These are phyloP conservation scores for Takifugu flavidus DNA, from an alignment of 2,113 vertebrate species.

Conservation along the genomic window DNA sequence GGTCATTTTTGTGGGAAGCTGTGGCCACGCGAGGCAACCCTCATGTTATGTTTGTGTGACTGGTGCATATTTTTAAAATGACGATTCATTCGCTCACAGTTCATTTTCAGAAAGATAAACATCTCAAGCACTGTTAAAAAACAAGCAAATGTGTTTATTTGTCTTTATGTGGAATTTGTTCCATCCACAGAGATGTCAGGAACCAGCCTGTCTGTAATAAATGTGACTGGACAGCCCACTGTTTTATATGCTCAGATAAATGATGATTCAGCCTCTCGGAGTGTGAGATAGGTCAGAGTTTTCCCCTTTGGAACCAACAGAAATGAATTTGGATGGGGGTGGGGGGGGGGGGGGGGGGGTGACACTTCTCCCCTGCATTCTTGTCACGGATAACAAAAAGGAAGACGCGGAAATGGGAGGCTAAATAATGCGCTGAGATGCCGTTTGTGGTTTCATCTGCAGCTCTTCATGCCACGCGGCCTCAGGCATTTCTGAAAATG, in stretches of 20 bases:
- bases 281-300: slow-evolving; percentile 61
- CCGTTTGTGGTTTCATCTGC: neutral
- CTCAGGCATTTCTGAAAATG: no score
- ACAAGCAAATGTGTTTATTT: slow-evolving; percentile 9
- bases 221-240: slow-evolving; percentile 47
- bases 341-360: slow-evolving; percentile 5
- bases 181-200: slow-evolving; percentile 9
- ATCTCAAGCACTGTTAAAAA: neutral
- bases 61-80: no score
- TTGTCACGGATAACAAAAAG: neutral
- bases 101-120: neutral
- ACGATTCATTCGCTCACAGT: no score
- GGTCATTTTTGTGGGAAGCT: no score
- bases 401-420: neutral
- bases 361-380: slow-evolving; percentile 6
- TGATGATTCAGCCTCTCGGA: slow-evolving; percentile 30
- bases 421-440: neutral
- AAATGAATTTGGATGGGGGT: slow-evolving; percentile 8
- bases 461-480: neutral
- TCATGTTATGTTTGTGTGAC: no score
- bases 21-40: no score
- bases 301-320: slow-evolving; percentile 30
- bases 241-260: slow-evolving; percentile 48
- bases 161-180: slow-evolving; percentile 13
- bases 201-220: slow-evolving; percentile 9